Base-by-base conservation (phyloP, 37 sponge, comb jelly and placozoan species). In the Diacarnus erythraeanus region DNA sequence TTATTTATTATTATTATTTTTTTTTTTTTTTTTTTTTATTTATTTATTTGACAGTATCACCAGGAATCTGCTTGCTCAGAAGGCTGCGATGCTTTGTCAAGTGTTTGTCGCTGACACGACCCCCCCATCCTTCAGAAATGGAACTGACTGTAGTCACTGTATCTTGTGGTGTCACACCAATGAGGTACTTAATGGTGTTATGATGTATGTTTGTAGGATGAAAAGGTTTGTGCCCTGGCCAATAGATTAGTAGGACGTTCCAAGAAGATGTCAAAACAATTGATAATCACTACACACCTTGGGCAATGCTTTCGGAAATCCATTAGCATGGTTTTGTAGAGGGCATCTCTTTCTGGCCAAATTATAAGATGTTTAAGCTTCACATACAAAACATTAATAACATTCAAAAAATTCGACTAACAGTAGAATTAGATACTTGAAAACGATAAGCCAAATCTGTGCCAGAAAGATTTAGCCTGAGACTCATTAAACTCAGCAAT, bases 41-140 rank as follows among this genome's bases (percentile, higher is more conserved):
- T n/a, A n/a, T n/a, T n/a, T n/a, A n/a, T n/a, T n/a, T n/a, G n/a
- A 94, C 70, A 1, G 86, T 58, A 70, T 94, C 94, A 31, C 94
- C 94, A 77, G 88, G 91, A 22, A 83, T n/a, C 3, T 90, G 61
- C 2, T 94, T 74, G 8, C 41, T 12, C 9, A 94, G 69, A 18
- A 90, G 63, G 0, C 88, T 87, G 42, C 84, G 87, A 76, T 86
- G 77, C 30, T 83, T 84, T 30, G 94, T 89, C 18, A 93, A 26
- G 30, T 83, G 74, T 61, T 89, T 93, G 64, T 93, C 94, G 74
- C 87, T 83, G 1, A 74, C 80, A 29, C 87, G 43, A n/a, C 94
- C 94, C 57, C 94, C 84, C 86, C 90, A 89, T 25, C 72, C 69
- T 21, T 84, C 59, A 27, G 88, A 87, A 10, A 92, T 69, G 58